phyloP scores from a whole-genome alignment of 2,113 vertebrate species.

The Peromyscus californicus region DNA sequence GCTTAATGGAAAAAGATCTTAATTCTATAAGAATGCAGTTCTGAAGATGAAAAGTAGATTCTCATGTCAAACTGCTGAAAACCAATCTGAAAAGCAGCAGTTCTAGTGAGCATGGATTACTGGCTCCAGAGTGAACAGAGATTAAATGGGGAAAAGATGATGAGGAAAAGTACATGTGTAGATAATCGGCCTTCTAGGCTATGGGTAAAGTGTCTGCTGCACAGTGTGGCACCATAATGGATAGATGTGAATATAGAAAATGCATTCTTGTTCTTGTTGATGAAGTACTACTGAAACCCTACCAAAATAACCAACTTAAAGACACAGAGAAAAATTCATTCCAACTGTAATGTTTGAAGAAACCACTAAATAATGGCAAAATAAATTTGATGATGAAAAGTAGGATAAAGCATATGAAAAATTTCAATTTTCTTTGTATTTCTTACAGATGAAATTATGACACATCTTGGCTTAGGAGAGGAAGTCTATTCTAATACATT shows the following conservation, averaged over 20 bases:
- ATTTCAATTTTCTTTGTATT: constrained; percentile 2
- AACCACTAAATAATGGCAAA: not conserved
- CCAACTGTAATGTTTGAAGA: not conserved
- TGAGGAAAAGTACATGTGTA: not conserved
- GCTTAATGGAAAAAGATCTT: not conserved
- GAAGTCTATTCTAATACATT: constrained; percentile 1
- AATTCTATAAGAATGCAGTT: constrained; percentile 6
- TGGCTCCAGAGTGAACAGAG: not conserved
- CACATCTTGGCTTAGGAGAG: constrained; percentile 30
- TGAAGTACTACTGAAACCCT: not conserved
- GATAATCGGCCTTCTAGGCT: not conserved
- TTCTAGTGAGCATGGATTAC: not conserved
- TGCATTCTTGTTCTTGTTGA: not conserved
- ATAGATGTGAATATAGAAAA: not conserved
- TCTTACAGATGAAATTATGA: constrained; percentile 13
- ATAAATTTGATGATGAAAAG: constrained; percentile 20
- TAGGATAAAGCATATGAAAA: not conserved
- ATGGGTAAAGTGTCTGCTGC: not conserved
- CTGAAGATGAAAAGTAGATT: not conserved
- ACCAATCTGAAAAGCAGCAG: not conserved
- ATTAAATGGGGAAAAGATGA: not conserved
- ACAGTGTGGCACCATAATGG: not conserved
- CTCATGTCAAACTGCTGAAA: not conserved
- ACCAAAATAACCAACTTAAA: not conserved
- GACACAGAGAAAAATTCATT: not conserved